Conservation (phyloP, 2,888 invertebrate genomes). For the Odiellus spinosus region DNA sequence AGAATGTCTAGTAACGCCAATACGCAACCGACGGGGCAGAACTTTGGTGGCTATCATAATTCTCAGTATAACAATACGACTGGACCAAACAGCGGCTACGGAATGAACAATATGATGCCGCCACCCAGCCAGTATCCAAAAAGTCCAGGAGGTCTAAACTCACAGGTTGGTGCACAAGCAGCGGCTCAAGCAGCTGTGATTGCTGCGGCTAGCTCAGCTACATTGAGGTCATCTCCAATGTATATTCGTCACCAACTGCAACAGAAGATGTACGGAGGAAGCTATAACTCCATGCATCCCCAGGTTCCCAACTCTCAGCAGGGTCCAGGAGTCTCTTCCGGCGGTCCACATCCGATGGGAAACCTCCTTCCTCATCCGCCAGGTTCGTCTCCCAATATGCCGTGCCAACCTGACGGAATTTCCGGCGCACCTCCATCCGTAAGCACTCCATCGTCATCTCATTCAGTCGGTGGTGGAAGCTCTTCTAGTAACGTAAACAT, state of each 20-base stretch:
- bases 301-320: background rate
- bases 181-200: constrained; percentile 22
- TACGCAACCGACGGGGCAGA: background rate
- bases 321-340: constrained; percentile 3
- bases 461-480: too few species aligned
- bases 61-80: constrained; percentile 6
- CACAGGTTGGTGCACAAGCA: constrained; percentile 19
- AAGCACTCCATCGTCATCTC: constrained; percentile 5
- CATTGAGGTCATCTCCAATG: constrained; percentile 23
- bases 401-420: constrained; percentile 12
- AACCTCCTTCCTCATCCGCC: constrained; percentile 5
- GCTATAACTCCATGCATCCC: constrained; percentile 15
- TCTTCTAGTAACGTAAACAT: too few species aligned
- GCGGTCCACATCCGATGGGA: constrained; percentile 1
- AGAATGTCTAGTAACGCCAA: too few species aligned
- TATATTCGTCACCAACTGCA: constrained; percentile 49
- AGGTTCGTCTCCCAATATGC: constrained; percentile 4
- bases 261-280: constrained; percentile 19
- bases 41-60: constrained; percentile 7
- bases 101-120: constrained; percentile 20
- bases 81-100: constrained; percentile 5
- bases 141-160: constrained; percentile 10
- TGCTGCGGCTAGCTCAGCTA: constrained; percentile 22
- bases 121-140: constrained; percentile 20
- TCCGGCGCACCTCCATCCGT: constrained; percentile 10